Conservation (phyloP, 2,888 invertebrate species). For the Antheraea assamensis region DNA sequence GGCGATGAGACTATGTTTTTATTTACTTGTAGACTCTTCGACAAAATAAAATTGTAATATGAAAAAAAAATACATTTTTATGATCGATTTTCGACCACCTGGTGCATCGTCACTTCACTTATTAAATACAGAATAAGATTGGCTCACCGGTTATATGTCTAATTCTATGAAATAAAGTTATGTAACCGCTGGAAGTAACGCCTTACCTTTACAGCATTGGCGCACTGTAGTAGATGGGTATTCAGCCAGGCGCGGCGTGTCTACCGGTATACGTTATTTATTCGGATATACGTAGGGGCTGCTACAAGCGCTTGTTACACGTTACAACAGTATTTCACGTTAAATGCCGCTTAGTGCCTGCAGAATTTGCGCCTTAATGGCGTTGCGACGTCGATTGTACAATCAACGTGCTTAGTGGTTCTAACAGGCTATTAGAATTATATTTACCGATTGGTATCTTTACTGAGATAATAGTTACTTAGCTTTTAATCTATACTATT, state of each 20-base stretch:
- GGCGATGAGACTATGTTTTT: too few relatives aligned
- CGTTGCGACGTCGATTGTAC: conserved; percentile 10
- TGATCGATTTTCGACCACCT: too few relatives aligned
- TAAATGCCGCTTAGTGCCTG: conserved; percentile 30
- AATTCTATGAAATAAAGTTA: neutral
- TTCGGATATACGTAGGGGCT: conserved; percentile 41
- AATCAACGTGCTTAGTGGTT: conserved; percentile 6
- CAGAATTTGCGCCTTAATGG: conserved; percentile 19
- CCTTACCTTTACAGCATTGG: conserved; percentile 24
- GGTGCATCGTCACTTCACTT: too few relatives aligned
- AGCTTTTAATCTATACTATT: neutral
- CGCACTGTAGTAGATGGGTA: conserved; percentile 42
- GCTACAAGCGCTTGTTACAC: conserved; percentile 25
- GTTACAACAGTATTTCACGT: conserved; percentile 34
- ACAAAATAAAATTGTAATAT: too few relatives aligned
- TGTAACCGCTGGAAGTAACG: conserved; percentile 24
- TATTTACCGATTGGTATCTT: neutral
- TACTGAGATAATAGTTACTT: neutral
- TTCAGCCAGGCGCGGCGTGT: conserved; percentile 48
- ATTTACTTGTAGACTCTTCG: too few relatives aligned
- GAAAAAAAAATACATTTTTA: too few relatives aligned
- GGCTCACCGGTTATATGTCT: neutral
- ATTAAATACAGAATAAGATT: too few relatives aligned
- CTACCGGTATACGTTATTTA: conserved; percentile 47
- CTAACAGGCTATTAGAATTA: neutral